Conservation (phyloP, 2,797 vertebrate species). For the Salarias fasciatus region DNA sequence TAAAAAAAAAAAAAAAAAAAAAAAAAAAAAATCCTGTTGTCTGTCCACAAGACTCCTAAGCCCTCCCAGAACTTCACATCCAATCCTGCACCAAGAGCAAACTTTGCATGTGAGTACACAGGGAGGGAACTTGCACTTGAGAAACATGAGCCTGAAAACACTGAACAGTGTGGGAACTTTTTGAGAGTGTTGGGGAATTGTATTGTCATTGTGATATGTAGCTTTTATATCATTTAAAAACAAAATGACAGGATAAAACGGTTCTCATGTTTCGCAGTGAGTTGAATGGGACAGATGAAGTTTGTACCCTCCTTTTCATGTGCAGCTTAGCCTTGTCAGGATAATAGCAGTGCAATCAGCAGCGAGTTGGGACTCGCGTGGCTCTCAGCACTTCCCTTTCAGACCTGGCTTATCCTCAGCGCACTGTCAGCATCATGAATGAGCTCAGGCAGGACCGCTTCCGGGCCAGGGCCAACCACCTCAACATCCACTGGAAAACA, state of each 20-base stretch:
- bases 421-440: slow-evolving; percentile 78
- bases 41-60: slow-evolving; percentile 12
- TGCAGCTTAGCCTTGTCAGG: slow-evolving; percentile 58
- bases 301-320: slow-evolving; percentile 63
- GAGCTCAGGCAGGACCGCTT: slow-evolving; percentile 58
- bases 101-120: slow-evolving; percentile 25
- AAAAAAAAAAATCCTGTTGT: slow-evolving; percentile 5
- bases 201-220: neutral
- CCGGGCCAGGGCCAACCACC: slow-evolving; percentile 45
- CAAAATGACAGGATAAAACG: too few relatives aligned
- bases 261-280: too few relatives aligned
- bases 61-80: slow-evolving; percentile 1
- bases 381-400: slow-evolving; percentile 84
- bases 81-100: slow-evolving; percentile 3
- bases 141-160: neutral
- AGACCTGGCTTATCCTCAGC: slow-evolving; percentile 75
- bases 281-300: slow-evolving; percentile 47
- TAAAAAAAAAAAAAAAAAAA: too few relatives aligned
- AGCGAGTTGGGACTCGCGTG: slow-evolving; percentile 59
- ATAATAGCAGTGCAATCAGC: slow-evolving; percentile 64
- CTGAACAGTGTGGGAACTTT: slow-evolving; percentile 7
- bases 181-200: slow-evolving; percentile 6
- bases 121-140: slow-evolving; percentile 21
- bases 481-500: slow-evolving; percentile 45
- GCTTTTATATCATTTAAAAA: too few relatives aligned